Percentiles rank a stretch among this genome's conserved stretches.
phyloP scores from a whole-genome alignment of 1,140 invertebrate species.

The Venturia canescens region DNA sequence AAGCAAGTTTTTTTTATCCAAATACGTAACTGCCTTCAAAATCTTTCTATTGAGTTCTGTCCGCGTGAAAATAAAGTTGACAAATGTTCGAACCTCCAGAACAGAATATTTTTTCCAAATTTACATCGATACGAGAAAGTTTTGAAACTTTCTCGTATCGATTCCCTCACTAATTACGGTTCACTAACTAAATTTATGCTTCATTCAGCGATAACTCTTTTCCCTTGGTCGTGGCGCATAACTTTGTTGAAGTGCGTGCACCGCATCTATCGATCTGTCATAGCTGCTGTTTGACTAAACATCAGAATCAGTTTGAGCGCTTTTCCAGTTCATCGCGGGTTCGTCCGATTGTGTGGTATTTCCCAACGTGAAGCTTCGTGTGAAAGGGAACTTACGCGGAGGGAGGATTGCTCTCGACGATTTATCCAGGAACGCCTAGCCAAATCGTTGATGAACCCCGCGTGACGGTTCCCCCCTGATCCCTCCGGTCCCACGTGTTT shows the following conservation, averaged over 20 bases:
- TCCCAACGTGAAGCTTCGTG: slow-evolving; percentile 51
- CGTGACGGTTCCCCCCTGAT: slow-evolving; percentile 1
- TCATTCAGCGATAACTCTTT: background rate
- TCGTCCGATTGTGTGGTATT: slow-evolving; percentile 42
- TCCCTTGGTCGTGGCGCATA: background rate
- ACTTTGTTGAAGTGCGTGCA: slow-evolving; percentile 46
- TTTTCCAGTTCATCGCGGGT: background rate
- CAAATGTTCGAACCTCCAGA: too few species aligned
- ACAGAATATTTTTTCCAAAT: too few species aligned
- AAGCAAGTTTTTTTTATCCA: background rate
- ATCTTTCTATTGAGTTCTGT: too few species aligned
- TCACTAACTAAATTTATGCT: too few species aligned
- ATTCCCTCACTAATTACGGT: too few species aligned
- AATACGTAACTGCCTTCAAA: too few species aligned
- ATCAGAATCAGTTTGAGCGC: slow-evolving; percentile 58
- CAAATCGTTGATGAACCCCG: slow-evolving; percentile 65
- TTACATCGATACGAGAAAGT: too few species aligned
- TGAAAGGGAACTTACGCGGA: slow-evolving; percentile 36
- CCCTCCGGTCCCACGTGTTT: background rate
- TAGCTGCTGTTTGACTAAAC: slow-evolving; percentile 65
- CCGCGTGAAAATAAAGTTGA: too few species aligned
- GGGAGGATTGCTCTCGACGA: background rate
- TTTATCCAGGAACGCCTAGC: slow-evolving; percentile 49
- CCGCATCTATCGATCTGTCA: slow-evolving; percentile 52
- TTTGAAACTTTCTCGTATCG: too few species aligned